phyloP scores from a whole-genome alignment of 2,888 invertebrate genomes.

The Lasioglossum malachurum region DNA sequence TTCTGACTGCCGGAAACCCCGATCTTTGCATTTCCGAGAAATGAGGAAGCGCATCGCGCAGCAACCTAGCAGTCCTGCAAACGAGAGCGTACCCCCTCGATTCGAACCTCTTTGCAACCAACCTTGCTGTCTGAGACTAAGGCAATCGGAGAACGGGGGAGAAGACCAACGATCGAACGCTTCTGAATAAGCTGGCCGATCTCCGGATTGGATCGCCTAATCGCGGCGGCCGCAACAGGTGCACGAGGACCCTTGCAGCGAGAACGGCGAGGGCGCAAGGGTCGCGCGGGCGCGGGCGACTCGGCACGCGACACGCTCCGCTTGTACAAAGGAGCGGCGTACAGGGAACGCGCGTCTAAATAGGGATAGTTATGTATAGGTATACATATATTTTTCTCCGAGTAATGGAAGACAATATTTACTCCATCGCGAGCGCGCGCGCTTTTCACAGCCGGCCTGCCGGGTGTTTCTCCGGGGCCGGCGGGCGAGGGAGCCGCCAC shows the following conservation, averaged over 20 bases:
- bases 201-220: not conserved
- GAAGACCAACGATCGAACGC: not conserved
- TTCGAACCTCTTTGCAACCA: too few relatives aligned
- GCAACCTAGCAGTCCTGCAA: too few relatives aligned
- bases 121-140: not conserved
- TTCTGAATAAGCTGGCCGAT: constrained; percentile 38
- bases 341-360: constrained; percentile 41
- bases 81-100: too few relatives aligned
- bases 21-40: too few relatives aligned
- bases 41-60: too few relatives aligned
- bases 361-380: constrained; percentile 57
- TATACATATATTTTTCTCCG: constrained; percentile 78
- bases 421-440: constrained; percentile 71
- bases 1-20: too few relatives aligned
- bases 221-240: constrained; percentile 4
- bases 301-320: constrained; percentile 14
- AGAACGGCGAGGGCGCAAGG: not conserved
- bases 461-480: constrained; percentile 18
- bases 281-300: not conserved
- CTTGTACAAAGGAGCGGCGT: constrained; percentile 33
- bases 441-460: constrained; percentile 4
- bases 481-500: constrained; percentile 19
- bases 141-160: too few relatives aligned
- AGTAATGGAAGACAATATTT: constrained; percentile 83
- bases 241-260: not conserved